Evolutionary conservation across 2,113 vertebrate species (phyloP), one percentile per base, ranked within the genome.

Genomic region (Lepisosteus osseus): DNA sequence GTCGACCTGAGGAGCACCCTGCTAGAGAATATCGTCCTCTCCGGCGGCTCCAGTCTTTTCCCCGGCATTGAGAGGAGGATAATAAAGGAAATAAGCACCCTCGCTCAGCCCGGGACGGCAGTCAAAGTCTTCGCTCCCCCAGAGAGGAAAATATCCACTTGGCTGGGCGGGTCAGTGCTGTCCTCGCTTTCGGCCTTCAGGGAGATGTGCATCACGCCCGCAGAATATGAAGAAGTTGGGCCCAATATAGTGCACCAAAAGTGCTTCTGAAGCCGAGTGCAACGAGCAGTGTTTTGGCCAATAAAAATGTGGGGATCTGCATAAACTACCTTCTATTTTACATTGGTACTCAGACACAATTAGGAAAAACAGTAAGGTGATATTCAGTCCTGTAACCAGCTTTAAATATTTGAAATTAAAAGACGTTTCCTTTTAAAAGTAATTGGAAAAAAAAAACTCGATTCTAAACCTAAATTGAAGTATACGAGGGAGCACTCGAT

Each of bases 111-210:
- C 4, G 80, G 78, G n/a, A 76, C 73, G 0, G 5, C 79, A 2
- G 78, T 87, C 41, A 74, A 81, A 65, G 29, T 29, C 29, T 29
- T 29, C 29, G 29, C 29, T 29, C 29, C 29, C 29, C 29, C 29
- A 29, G 29, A 29, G 1, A 29, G 29, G 29, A 29, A 29, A 29
- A 29, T 29, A 29, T 29, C 80, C 0, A 67, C 74, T 15, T 87
- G 84, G 78, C 78, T 76, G 76, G 82, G 84, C 68, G 78, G 84
- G 0, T 90, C 89, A 40, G 85, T 90, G 42, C 75, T 87, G 0
- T 5, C 85, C 61, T 90, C 85, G 13, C 64, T 77, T 0, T 55
- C 80, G 12, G 73, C 79, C 63, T 83, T 86, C 68, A 81, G 86
- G 67, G 64, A 65, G 3, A 81, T 79, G 80, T 70, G 82, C 80